A percentile compares a stretch with the other conserved stretches of the same genome.
phyloP scores from a whole-genome alignment of 2,797 vertebrate genomes.

The Tokudaia tokunoshimensis region DNA sequence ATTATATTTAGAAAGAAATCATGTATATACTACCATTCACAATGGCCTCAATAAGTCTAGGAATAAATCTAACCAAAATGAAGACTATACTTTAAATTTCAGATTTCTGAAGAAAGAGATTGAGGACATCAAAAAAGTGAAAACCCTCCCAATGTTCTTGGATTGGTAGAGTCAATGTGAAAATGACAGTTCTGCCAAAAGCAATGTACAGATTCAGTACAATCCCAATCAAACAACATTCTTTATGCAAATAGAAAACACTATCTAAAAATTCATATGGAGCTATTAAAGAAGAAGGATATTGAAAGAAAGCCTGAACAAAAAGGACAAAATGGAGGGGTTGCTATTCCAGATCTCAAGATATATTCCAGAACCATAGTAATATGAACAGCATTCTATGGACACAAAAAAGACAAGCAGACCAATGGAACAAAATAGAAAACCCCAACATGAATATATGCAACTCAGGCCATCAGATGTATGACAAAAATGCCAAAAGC shows the following conservation, averaged over 20 bases:
- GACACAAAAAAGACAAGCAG: not conserved
- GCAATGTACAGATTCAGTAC: not conserved
- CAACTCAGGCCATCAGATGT: not conserved
- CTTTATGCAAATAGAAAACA: not conserved
- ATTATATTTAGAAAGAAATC: not conserved
- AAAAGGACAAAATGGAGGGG: not conserved
- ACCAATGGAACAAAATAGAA: too few relatives aligned
- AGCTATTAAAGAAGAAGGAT: not conserved
- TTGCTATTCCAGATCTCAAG: not conserved
- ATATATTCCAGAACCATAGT: not conserved
- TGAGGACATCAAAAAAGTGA: not conserved
- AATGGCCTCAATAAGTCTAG: not conserved
- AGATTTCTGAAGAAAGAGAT: not conserved
- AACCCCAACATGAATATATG: not conserved
- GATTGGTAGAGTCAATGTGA: not conserved
- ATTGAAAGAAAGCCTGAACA: not conserved
- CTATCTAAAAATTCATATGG: not conserved
- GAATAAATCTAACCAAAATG: not conserved
- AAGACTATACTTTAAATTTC: not conserved
- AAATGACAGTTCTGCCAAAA: not conserved
- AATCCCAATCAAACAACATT: not conserved
- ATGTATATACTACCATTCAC: not conserved
- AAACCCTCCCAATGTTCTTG: not conserved
- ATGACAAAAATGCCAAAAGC: not conserved
- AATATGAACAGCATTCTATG: too few relatives aligned